These are phyloP conservation scores for Drosophila demipolita DNA, from an alignment of 2,888 invertebrate species.

Conservation along the genomic window DNA sequence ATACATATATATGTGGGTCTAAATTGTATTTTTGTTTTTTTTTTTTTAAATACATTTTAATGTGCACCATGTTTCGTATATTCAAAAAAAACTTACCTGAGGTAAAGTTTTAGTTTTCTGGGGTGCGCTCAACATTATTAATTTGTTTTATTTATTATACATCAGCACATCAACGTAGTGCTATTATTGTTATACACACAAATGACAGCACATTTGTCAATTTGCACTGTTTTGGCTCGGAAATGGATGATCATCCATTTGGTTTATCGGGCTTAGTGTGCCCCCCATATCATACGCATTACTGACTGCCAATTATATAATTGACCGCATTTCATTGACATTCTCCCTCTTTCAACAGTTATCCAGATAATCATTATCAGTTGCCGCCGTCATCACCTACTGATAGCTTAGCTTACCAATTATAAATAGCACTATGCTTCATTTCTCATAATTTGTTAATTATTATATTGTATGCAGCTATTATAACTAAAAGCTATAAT, in stretches of 20 bases:
- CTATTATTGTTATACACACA: neutral
- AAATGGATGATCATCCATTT: slow-evolving; percentile 58
- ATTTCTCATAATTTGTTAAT: neutral
- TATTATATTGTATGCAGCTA: neutral
- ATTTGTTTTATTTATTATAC: neutral
- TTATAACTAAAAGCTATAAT: neutral
- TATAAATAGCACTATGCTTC: slow-evolving; percentile 31
- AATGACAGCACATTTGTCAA: slow-evolving; percentile 5
- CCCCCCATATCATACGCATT: slow-evolving; percentile 7
- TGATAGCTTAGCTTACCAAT: slow-evolving; percentile 33
- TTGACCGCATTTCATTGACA: slow-evolving; percentile 59
- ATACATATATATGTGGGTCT: neutral
- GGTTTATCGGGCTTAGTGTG: slow-evolving; percentile 2
- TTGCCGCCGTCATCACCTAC: slow-evolving; percentile 5
- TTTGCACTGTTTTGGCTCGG: slow-evolving; percentile 41
- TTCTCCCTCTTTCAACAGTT: slow-evolving; percentile 8
- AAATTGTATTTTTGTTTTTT: neutral
- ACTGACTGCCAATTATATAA: slow-evolving; percentile 56
- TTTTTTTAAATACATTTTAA: neutral
- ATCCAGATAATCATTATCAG: slow-evolving; percentile 21
- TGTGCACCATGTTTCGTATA: neutral
- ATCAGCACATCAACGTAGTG: neutral
- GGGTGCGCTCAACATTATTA: neutral
- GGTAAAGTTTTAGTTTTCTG: neutral
- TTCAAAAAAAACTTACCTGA: neutral